Evolutionary conservation across 2,888 invertebrate species (phyloP), one percentile per base, ranked within the genome.

Genomic region (Drosophila affinis): DNA sequence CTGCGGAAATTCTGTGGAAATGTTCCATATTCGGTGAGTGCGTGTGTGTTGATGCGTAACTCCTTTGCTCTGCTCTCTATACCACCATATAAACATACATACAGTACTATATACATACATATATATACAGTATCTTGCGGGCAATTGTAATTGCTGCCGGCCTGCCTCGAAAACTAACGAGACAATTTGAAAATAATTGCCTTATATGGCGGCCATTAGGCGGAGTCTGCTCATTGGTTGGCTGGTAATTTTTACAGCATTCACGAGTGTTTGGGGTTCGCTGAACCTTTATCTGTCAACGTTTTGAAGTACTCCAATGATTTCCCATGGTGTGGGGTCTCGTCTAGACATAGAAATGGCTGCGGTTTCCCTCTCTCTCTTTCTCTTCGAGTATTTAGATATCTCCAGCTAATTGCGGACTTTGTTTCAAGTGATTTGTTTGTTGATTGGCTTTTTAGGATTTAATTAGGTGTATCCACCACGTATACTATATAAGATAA

Each of bases 121-220:
- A n/a, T 17, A 49, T 14, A 10, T 21, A 17, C 27, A 62, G 9
- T 73, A 70, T 79, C 82, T 82, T 70, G 86, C 74, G 81, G 80
- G 81, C 71, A 77, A 82, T 76, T 73, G 83, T 87, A 88, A 86
- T 86, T 88, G 80, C 86, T 64, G 69, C 51, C 39, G 39, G n/a
- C 68, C 81, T 78, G 73, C 45, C 84, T 84, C 75, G 57, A 76
- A 81, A 79, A 73, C 78, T 81, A 87, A 82, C 82, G 80, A 87
- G 82, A 85, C 88, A 88, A 88, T 87, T 87, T 81, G 73, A 78
- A 83, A 88, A 81, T 89, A 87, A 88, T 87, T 88, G 89, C 78
- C 57, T 57, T 80, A 88, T 85, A 87, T 73, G 68, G 78, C 78
- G 63, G 73, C 81, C 87, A 86, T 87, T 88, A 76, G 75, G 78